Evolutionary conservation across 2,888 invertebrate species (phyloP), one percentile per base, ranked within the genome.

Genomic region (Heliconius hortense): DNA sequence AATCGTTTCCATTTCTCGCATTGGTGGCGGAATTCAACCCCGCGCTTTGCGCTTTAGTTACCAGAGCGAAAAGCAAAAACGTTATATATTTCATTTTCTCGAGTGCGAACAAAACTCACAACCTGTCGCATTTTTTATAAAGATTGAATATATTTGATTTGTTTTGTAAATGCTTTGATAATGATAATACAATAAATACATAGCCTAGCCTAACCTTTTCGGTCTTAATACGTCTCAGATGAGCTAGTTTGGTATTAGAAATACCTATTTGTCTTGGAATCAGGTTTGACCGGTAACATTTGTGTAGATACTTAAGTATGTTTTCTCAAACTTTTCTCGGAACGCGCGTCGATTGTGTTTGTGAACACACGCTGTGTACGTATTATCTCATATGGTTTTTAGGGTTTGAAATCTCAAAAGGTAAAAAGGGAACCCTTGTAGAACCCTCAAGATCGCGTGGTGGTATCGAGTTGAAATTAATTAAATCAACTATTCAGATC

Each of bases 251-350:
- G 59, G 31, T 60, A 68, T 68, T 67, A 60, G 60, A 60, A 68
- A n/a, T 68, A 43, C 31, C 28, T 67, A 73, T 68, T 73, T 31
- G 60, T 68, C 56, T 43, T 68, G n/a, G 13, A 56, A 73, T 68
- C 60, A 68, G 43, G 67, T 68, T 73, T 68, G 43, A 28, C 60
- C 48, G 28, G 68, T 60, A 67, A 59, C 68, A 68, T 48, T 62
- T 43, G 60, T 43, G 15, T 31, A 56, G 43, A 56, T 53, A 69
- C 13, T 56, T 53, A 69, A 53, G 31, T 68, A 68, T 28, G 10
- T 74, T 69, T 53, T 74, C 53, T 21, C 59, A 60, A 73, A 67
- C 59, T 67, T n/a, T 73, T 2, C 21, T 31, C 13, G 15, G 28
- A 31, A 53, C 4, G 18, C 18, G 53, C 48, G 31, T 53, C 13